Conservation (phyloP, 1,140 invertebrate genomes). For the Drosophila ironensis region DNA sequence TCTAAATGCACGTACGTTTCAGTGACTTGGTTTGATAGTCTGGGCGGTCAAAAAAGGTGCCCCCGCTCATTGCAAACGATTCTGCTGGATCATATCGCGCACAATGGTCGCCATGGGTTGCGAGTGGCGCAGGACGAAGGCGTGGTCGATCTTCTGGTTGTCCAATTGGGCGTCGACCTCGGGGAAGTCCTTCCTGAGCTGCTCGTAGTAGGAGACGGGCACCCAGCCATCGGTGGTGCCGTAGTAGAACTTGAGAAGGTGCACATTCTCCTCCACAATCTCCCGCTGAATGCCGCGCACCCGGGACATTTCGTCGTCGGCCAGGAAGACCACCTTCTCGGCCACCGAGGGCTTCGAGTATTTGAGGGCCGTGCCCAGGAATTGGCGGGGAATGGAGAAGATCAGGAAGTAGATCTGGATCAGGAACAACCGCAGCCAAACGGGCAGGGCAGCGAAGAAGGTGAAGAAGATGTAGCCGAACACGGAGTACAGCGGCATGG, state of each 20-base stretch:
- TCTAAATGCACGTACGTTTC: too few species aligned
- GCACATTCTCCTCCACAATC: slow-evolving; percentile 83
- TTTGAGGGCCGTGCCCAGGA: slow-evolving; percentile 82
- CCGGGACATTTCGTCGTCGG: slow-evolving; percentile 85
- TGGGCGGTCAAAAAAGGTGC: not conserved
- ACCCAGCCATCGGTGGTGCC: slow-evolving; percentile 89
- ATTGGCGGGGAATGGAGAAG: slow-evolving; percentile 81
- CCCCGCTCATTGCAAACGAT: slow-evolving; percentile 28
- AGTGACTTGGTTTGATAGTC: not conserved
- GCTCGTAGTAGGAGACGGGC: slow-evolving; percentile 86
- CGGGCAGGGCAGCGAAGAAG: slow-evolving; percentile 84
- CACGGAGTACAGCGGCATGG: slow-evolving; percentile 65
- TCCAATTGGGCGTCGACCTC: slow-evolving; percentile 86
- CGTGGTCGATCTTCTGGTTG: slow-evolving; percentile 86
- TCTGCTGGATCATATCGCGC: slow-evolving; percentile 83
- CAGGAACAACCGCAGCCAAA: slow-evolving; percentile 82
- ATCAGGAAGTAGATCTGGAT: slow-evolving; percentile 83
- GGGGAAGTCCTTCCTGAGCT: slow-evolving; percentile 85
- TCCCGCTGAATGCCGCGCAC: slow-evolving; percentile 85
- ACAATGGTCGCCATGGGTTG: slow-evolving; percentile 86
- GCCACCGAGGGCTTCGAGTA: slow-evolving; percentile 83
- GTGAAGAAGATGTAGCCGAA: slow-evolving; percentile 72
- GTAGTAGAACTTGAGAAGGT: slow-evolving; percentile 89
- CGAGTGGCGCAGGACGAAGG: slow-evolving; percentile 88
- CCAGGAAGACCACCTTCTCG: slow-evolving; percentile 84